Conservation (phyloP, 2,797 vertebrate genomes). For the Cyclura pinguis region DNA sequence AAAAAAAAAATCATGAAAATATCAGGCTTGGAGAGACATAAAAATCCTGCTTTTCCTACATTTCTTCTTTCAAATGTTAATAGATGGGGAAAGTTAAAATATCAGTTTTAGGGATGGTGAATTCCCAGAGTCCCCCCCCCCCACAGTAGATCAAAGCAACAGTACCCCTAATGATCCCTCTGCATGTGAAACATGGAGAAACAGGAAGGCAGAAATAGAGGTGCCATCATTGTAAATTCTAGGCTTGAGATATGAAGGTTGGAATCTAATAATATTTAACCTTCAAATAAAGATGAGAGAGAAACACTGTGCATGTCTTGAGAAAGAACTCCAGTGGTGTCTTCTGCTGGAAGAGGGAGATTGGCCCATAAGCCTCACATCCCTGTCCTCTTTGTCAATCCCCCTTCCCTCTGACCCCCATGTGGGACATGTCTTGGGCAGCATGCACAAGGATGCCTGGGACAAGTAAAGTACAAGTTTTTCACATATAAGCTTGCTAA, state of each 20-base stretch:
- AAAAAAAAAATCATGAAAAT: conserved; percentile 28
- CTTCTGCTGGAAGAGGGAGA: too few species aligned
- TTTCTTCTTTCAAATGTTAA: not conserved
- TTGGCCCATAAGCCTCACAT: too few species aligned
- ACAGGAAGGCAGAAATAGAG: not conserved
- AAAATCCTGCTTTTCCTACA: not conserved
- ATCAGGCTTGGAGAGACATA: not conserved
- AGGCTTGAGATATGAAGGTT: not conserved
- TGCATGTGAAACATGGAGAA: not conserved
- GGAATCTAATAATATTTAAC: not conserved
- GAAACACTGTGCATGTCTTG: not conserved
- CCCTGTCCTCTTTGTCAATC: too few species aligned
- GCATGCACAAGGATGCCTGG: too few species aligned
- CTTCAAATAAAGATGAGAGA: not conserved
- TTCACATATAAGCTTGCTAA: too few species aligned
- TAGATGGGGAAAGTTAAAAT: not conserved
- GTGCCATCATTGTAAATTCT: not conserved
- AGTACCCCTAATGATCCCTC: too few species aligned
- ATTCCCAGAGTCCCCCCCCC: conserved; percentile 15
- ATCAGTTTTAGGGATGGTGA: conserved; percentile 23
- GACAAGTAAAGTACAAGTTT: too few species aligned
- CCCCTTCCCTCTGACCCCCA: too few species aligned
- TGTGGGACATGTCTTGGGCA: too few species aligned
- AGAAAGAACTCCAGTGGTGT: not conserved
- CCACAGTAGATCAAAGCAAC: not conserved